Conservation (phyloP, 30 jellyfish, hydroid and myxozoan species). For the Aurelia sp. region DNA sequence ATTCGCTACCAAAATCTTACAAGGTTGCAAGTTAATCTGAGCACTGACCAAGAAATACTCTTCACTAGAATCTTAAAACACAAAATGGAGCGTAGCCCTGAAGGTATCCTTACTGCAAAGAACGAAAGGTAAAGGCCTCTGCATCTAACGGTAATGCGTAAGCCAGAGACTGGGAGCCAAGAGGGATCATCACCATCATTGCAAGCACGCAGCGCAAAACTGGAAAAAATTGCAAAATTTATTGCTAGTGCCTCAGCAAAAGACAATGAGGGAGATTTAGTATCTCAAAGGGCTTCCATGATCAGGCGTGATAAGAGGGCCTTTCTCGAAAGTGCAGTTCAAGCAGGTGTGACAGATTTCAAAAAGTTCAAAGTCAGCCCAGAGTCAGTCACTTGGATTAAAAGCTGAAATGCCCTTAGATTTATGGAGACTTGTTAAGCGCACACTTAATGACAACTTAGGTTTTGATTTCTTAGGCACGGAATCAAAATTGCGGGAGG, state of each 20-base stretch:
- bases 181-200: not conserved
- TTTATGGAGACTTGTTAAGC: not conserved
- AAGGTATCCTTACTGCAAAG: not conserved
- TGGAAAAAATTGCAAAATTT: not conserved
- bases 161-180: not conserved
- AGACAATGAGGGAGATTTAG: too few species aligned
- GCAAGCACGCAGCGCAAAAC: slow-evolving; percentile 16
- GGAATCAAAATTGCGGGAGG: too few species aligned
- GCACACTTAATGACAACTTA: not conserved
- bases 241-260: not conserved
- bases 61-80: too few species aligned
- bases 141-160: not conserved
- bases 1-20: too few species aligned
- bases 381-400: not conserved
- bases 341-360: too few species aligned
- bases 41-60: too few species aligned
- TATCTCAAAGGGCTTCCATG: not conserved
- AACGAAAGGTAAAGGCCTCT: slow-evolving; percentile 2
- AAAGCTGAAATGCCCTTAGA: not conserved
- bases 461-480: too few species aligned
- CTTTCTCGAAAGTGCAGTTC: too few species aligned
- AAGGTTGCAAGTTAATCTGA: too few species aligned
- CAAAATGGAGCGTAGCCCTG: not conserved
- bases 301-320: too few species aligned
- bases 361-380: not conserved